phyloP scores from a whole-genome alignment of 2,797 vertebrate genomes.

The Oophaga sylvatica region DNA sequence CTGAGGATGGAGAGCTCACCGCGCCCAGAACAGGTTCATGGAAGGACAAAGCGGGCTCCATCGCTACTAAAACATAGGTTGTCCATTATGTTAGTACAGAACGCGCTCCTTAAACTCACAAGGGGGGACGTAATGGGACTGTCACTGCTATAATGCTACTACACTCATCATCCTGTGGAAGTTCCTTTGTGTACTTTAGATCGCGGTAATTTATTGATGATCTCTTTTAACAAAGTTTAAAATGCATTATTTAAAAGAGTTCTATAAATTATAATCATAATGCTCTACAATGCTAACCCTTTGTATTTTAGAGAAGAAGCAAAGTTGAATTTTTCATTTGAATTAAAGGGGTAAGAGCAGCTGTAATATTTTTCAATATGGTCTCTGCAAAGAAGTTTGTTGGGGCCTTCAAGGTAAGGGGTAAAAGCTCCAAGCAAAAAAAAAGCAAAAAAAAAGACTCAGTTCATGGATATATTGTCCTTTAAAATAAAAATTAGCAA shows the following conservation, averaged over 20 bases:
- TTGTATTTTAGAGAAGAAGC: background rate
- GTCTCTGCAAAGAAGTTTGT: no score
- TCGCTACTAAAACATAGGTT: constrained; percentile 7
- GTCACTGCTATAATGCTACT: background rate
- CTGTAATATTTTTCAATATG: no score
- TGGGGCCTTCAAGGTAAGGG: no score
- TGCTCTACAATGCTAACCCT: background rate
- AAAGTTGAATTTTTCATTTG: background rate
- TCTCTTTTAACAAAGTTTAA: background rate
- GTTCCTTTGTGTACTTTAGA: background rate
- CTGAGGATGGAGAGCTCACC: background rate
- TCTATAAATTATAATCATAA: background rate
- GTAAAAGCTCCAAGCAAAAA: no score
- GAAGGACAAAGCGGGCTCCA: background rate
- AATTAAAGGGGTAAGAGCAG: no score
- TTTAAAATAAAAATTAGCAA: no score
- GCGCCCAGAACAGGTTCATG: background rate
- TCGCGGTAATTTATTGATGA: background rate
- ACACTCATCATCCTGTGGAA: background rate
- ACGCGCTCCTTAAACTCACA: background rate
- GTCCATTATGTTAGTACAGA: background rate
- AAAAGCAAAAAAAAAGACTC: no score
- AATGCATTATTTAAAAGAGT: background rate
- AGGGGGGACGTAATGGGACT: background rate
- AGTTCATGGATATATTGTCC: no score